Evolutionary conservation across 2,888 invertebrate species (phyloP).

Genomic region (Pachydiplax longipennis): DNA sequence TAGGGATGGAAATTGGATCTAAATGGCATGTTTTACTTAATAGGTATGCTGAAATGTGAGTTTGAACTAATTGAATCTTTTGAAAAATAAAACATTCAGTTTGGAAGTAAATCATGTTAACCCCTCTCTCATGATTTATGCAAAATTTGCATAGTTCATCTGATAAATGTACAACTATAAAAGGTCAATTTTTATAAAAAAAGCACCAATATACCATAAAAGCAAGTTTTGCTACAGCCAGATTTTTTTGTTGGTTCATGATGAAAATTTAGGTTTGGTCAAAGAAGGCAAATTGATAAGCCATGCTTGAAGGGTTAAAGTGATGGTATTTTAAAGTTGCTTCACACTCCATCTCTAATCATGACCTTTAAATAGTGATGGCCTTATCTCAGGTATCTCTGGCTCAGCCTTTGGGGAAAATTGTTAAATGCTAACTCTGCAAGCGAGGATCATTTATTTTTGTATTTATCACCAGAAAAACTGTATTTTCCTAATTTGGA

Average conservation of each 20-base stretch:
- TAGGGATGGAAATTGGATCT: slow-evolving; percentile 41
- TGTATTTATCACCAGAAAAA: neutral
- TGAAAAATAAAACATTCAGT: slow-evolving; percentile 40
- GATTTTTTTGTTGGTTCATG: neutral
- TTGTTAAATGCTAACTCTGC: slow-evolving; percentile 6
- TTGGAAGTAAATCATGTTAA: slow-evolving; percentile 35
- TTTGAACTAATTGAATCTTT: slow-evolving; percentile 41
- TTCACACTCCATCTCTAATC: slow-evolving; percentile 30
- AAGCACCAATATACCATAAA: slow-evolving; percentile 6
- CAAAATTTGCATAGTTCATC: slow-evolving; percentile 39
- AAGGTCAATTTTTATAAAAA: slow-evolving; percentile 29
- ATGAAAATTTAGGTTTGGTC: neutral
- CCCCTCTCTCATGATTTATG: slow-evolving; percentile 31
- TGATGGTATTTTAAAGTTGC: neutral
- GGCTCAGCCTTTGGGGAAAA: slow-evolving; percentile 22
- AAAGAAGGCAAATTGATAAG: neutral
- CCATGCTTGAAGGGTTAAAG: slow-evolving; percentile 17
- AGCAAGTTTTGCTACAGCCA: neutral
- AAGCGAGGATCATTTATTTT: slow-evolving; percentile 39
- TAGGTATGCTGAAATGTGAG: slow-evolving; percentile 42
- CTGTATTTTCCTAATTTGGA: slow-evolving; percentile 12
- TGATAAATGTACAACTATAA: slow-evolving; percentile 42
- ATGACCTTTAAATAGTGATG: slow-evolving; percentile 29
- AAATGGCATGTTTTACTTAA: slow-evolving; percentile 33
- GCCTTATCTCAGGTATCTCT: slow-evolving; percentile 37